A percentile compares a stretch with the other conserved stretches of the same genome.
These are phyloP conservation scores for Agonum fuliginosum DNA, from an alignment of 2,888 invertebrate species.

Conservation along the genomic window DNA sequence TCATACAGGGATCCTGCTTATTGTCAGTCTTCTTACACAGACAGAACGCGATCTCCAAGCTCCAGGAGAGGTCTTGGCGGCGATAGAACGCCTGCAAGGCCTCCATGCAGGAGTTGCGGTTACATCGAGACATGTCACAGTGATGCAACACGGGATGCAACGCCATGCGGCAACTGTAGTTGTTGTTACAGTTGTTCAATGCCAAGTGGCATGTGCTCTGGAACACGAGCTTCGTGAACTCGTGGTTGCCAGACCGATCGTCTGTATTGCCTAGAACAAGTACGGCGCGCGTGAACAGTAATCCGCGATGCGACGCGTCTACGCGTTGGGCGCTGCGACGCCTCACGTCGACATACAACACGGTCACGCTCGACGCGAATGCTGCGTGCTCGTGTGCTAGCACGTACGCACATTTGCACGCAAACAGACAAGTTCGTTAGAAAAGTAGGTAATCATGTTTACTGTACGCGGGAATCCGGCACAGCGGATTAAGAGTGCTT, in stretches of 20 bases:
- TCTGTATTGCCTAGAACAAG: slow-evolving; percentile 56
- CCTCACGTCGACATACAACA: background rate
- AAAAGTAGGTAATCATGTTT: slow-evolving; percentile 55
- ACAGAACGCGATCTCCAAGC: slow-evolving; percentile 93
- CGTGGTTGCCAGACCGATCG: slow-evolving; percentile 64
- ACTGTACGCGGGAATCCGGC: slow-evolving; percentile 49
- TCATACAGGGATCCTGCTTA: slow-evolving; percentile 90
- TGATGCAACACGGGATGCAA: slow-evolving; percentile 90
- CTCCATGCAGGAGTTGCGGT: slow-evolving; percentile 90
- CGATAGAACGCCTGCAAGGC: slow-evolving; percentile 91
- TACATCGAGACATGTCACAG: slow-evolving; percentile 86
- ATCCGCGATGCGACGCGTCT: background rate
- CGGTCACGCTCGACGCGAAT: background rate
- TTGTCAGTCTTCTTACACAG: slow-evolving; percentile 94
- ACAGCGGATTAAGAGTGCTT: slow-evolving; percentile 47
- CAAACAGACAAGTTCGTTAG: slow-evolving; percentile 33
- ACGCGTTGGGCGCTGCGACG: background rate
- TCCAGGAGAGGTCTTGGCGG: slow-evolving; percentile 86
- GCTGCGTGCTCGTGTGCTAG: slow-evolving; percentile 24
- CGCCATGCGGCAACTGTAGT: slow-evolving; percentile 85
- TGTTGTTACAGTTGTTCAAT: slow-evolving; percentile 87
- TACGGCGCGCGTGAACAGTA: background rate
- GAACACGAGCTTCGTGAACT: slow-evolving; percentile 76
- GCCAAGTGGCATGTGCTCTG: slow-evolving; percentile 93
- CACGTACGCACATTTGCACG: slow-evolving; percentile 45